Evolutionary conservation across 1,140 invertebrate species (phyloP).

Genomic region (Orchesella cincta): DNA sequence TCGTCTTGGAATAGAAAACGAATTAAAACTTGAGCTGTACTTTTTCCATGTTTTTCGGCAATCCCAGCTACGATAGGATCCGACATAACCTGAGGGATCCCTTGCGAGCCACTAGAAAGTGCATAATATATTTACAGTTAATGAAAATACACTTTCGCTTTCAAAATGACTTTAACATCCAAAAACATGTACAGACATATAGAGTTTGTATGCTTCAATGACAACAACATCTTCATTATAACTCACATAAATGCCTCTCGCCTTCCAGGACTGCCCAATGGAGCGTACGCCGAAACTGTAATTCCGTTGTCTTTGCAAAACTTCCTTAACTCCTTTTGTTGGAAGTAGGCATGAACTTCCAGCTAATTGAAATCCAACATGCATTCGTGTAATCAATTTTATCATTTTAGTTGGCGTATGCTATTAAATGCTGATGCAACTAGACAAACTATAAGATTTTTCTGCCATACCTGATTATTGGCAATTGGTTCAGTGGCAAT

Average conservation of each 20-base stretch:
- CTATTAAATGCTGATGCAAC: background rate
- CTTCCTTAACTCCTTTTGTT: constrained; percentile 56
- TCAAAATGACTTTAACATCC: background rate
- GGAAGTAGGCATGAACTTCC: constrained; percentile 59
- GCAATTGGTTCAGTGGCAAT: constrained; percentile 46
- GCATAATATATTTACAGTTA: no score
- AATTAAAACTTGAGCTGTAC: constrained; percentile 75
- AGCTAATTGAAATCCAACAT: constrained; percentile 31
- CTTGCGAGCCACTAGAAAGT: background rate
- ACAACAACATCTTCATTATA: background rate
- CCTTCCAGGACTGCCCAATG: constrained; percentile 55
- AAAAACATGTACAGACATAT: no score
- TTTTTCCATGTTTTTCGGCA: constrained; percentile 68
- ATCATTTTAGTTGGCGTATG: background rate
- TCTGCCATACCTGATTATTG: constrained; percentile 19
- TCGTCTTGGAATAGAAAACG: constrained; percentile 72
- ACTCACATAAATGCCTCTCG: constrained; percentile 29
- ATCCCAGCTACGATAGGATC: constrained; percentile 69
- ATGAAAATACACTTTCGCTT: background rate
- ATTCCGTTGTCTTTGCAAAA: constrained; percentile 57
- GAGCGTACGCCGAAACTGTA: constrained; percentile 58
- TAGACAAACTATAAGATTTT: background rate
- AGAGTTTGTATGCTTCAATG: background rate
- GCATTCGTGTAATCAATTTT: background rate
- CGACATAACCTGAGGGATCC: constrained; percentile 56